phyloP scores from a whole-genome alignment of 2,113 vertebrate species.

The Limnothrissa miodon region DNA sequence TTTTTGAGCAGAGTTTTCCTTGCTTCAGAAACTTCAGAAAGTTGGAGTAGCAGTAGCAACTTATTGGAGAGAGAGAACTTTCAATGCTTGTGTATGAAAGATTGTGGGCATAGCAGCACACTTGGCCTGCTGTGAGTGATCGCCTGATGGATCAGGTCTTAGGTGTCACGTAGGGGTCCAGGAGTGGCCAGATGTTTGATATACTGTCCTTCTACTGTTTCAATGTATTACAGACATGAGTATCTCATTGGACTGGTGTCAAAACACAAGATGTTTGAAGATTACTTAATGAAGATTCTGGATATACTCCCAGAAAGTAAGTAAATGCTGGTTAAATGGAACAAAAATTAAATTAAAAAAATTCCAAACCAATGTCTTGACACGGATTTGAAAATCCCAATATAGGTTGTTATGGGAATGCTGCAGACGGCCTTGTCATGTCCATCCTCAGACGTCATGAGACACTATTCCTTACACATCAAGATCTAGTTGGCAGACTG shows the following conservation, averaged over 20 bases:
- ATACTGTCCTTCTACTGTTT: too few relatives aligned
- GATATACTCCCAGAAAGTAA: slow-evolving; percentile 69
- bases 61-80: too few relatives aligned
- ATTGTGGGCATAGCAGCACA: too few relatives aligned
- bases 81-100: too few relatives aligned
- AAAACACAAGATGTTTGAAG: slow-evolving; percentile 68
- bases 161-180: too few relatives aligned
- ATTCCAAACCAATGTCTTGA: too few relatives aligned
- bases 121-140: too few relatives aligned
- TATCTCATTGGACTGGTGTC: slow-evolving; percentile 61
- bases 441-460: slow-evolving; percentile 66
- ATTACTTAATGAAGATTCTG: slow-evolving; percentile 71
- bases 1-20: too few relatives aligned
- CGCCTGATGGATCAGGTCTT: too few relatives aligned
- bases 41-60: too few relatives aligned
- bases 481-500: slow-evolving; percentile 64
- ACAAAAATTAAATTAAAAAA: background rate
- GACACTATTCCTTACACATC: slow-evolving; percentile 63
- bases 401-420: slow-evolving; percentile 51
- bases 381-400: background rate
- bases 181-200: too few relatives aligned
- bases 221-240: slow-evolving; percentile 67
- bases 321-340: background rate
- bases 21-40: too few relatives aligned
- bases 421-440: slow-evolving; percentile 53